Percentiles rank a stretch among this genome's conserved stretches.
Conservation (phyloP, 2,797 vertebrate species). For the Hemitrygon akajei region DNA sequence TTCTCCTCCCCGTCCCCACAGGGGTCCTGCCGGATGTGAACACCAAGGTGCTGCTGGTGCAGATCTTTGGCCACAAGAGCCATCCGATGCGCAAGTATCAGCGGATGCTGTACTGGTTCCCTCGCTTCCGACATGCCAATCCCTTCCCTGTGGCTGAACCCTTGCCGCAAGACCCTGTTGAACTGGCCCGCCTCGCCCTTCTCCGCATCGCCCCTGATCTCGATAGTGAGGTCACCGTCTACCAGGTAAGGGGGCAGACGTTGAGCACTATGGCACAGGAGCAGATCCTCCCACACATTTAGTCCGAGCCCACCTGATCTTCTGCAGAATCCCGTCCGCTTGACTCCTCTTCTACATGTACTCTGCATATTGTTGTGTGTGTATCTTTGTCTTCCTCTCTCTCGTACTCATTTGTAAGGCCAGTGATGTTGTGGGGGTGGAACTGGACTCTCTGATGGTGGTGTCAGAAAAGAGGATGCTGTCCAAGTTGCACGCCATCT, state of each 20-base stretch:
- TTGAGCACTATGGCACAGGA: background rate
- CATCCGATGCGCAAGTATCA: conserved; percentile 75
- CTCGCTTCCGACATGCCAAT: conserved; percentile 70
- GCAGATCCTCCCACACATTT: too few species aligned
- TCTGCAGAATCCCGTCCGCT: too few species aligned
- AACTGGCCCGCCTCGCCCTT: conserved; percentile 66
- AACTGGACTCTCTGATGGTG: too few species aligned
- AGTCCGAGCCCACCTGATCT: too few species aligned
- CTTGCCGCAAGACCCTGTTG: conserved; percentile 66
- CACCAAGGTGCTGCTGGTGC: conserved; percentile 71
- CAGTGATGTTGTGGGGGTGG: too few species aligned
- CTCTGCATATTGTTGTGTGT: too few species aligned
- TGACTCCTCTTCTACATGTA: too few species aligned
- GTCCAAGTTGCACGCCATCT: too few species aligned
- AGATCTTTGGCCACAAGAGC: conserved; percentile 73
- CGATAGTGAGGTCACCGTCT: conserved; percentile 63
- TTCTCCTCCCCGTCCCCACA: conserved; percentile 42
- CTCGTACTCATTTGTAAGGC: too few species aligned
- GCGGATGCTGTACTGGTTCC: conserved; percentile 79
- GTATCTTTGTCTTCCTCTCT: too few species aligned
- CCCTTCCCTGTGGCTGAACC: conserved; percentile 66
- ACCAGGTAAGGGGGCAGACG: conserved; percentile 60
- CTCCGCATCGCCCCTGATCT: conserved; percentile 64
- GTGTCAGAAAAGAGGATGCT: too few species aligned
- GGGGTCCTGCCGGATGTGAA: conserved; percentile 72